Conservation (phyloP, 2,888 invertebrate species). For the Melinaea marsaeus region DNA sequence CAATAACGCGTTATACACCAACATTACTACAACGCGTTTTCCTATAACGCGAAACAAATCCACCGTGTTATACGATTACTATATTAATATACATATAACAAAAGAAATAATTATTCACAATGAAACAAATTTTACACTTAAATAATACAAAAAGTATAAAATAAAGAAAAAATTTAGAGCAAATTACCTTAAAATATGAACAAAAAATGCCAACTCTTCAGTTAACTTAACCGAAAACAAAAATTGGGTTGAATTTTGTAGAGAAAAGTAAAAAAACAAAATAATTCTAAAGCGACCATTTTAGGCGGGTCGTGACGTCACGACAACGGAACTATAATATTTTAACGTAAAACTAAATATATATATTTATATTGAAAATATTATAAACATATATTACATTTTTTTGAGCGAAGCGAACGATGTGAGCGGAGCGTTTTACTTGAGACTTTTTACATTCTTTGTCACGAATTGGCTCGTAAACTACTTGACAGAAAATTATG, state of each 20-base stretch:
- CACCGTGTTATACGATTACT: no score
- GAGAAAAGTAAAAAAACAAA: conserved; percentile 4
- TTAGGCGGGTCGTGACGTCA: conserved; percentile 65
- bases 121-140: neutral
- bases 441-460: no score
- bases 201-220: neutral
- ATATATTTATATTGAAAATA: no score
- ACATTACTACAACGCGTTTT: no score
- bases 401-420: no score
- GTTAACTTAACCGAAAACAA: no score
- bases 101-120: neutral
- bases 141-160: neutral
- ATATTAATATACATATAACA: neutral
- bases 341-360: conserved; percentile 15
- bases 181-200: conserved; percentile 1
- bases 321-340: conserved; percentile 48
- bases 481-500: no score
- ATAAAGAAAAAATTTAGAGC: neutral
- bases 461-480: no score
- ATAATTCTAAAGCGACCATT: conserved; percentile 28
- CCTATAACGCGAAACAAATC: no score
- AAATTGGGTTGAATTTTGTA: neutral
- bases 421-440: no score
- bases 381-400: no score
- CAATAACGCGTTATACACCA: neutral